Conservation (phyloP, 2,113 vertebrate species). For the Crypturellus undulatus region DNA sequence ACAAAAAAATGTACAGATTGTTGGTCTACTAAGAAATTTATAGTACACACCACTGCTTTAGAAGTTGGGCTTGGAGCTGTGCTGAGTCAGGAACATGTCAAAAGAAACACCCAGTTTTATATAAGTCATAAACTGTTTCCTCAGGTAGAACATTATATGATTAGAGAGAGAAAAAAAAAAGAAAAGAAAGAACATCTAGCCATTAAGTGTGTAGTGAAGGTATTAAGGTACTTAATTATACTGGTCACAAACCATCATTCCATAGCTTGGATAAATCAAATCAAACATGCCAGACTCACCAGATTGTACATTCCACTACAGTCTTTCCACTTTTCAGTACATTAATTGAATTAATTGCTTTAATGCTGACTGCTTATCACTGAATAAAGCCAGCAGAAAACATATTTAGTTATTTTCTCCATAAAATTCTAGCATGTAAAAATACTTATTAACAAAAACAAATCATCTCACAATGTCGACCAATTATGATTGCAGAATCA, state of each 20-base stretch:
- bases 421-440: background rate
- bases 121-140: conserved; percentile 72
- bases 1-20: background rate
- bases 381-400: conserved; percentile 3
- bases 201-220: conserved; percentile 67
- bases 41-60: background rate
- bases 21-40: conserved; percentile 29
- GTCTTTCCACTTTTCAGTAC: conserved; percentile 35
- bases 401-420: background rate
- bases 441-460: background rate
- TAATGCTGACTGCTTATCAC: conserved; percentile 53
- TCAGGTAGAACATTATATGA: conserved; percentile 69
- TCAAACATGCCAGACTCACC: conserved; percentile 54
- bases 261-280: conserved; percentile 48
- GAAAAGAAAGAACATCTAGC: conserved; percentile 59
- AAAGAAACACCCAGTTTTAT: conserved; percentile 76
- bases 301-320: conserved; percentile 65
- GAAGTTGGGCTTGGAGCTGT: conserved; percentile 48
- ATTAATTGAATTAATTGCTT: conserved; percentile 43
- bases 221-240: conserved; percentile 72
- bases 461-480: background rate
- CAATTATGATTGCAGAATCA: background rate
- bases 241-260: conserved; percentile 64
- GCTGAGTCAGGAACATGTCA: conserved; percentile 71
- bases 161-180: conserved; percentile 67